These are phyloP conservation scores for Champsocephalus gunnari DNA, from an alignment of 2,797 vertebrate genomes.

Conservation along the genomic window DNA sequence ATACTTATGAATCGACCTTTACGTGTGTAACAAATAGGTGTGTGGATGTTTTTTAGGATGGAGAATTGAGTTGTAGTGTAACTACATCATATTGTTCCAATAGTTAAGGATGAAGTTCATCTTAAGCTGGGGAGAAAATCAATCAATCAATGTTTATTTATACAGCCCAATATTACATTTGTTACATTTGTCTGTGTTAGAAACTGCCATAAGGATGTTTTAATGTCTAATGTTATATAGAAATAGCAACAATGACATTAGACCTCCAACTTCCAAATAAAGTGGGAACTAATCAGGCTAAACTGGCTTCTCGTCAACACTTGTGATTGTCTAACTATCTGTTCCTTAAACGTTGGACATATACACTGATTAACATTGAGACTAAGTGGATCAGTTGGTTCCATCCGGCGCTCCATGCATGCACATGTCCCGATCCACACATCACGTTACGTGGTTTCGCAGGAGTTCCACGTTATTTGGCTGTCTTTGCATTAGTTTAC, in stretches of 20 bases:
- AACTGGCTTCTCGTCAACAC: not conserved
- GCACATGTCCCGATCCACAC: too few relatives aligned
- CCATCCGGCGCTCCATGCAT: too few relatives aligned
- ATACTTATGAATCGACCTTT: not conserved
- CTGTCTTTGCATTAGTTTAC: too few relatives aligned
- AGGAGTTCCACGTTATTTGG: too few relatives aligned
- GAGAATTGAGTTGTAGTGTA: not conserved
- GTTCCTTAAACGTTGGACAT: not conserved
- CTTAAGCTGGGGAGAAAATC: not conserved
- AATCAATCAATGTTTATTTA: too few relatives aligned
- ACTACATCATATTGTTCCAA: not conserved
- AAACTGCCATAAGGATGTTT: not conserved
- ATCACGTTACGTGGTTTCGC: too few relatives aligned
- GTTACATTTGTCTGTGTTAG: not conserved
- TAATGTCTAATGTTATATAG: conserved; percentile 37
- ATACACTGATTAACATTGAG: too few relatives aligned
- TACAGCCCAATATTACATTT: too few relatives aligned
- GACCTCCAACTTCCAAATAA: not conserved
- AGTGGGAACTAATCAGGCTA: not conserved
- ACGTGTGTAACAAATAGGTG: not conserved
- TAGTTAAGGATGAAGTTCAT: not conserved
- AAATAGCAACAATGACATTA: conserved; percentile 33
- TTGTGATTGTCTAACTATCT: not conserved
- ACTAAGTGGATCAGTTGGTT: too few relatives aligned
- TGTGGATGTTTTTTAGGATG: not conserved